Conservation (phyloP, 2,888 invertebrate genomes). For the Macaria notata region DNA sequence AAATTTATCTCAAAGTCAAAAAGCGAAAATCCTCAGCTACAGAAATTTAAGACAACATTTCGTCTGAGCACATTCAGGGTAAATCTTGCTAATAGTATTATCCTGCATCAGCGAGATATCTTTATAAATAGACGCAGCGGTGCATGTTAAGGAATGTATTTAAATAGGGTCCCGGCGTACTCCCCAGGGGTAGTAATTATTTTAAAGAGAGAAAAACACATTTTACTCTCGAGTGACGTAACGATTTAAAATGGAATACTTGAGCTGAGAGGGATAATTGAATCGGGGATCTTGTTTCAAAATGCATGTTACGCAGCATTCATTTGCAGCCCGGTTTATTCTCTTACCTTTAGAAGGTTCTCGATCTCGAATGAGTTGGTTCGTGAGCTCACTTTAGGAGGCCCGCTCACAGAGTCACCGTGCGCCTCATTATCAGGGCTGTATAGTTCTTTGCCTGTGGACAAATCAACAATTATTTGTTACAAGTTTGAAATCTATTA, state of each 20-base stretch:
- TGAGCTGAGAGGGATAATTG: slow-evolving; percentile 54
- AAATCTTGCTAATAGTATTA: too few species aligned
- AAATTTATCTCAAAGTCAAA: neutral
- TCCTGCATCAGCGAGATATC: slow-evolving; percentile 1
- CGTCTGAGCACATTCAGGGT: neutral
- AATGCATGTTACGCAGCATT: slow-evolving; percentile 1
- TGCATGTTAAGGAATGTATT: slow-evolving; percentile 6
- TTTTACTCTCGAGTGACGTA: slow-evolving; percentile 57
- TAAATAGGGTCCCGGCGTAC: slow-evolving; percentile 2
- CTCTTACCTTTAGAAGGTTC: slow-evolving; percentile 90
- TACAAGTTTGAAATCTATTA: too few species aligned
- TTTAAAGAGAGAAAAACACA: slow-evolving; percentile 49
- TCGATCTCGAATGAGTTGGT: slow-evolving; percentile 98
- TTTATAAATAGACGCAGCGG: slow-evolving; percentile 3
- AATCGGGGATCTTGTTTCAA: slow-evolving; percentile 33
- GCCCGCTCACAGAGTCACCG: slow-evolving; percentile 62
- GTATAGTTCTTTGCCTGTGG: slow-evolving; percentile 88
- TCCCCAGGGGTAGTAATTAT: slow-evolving; percentile 58
- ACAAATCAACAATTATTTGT: neutral
- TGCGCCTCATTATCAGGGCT: slow-evolving; percentile 82
- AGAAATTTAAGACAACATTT: neutral
- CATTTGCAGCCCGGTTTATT: neutral
- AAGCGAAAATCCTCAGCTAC: neutral
- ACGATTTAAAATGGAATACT: slow-evolving; percentile 56
- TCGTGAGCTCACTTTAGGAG: slow-evolving; percentile 87